phyloP scores from a whole-genome alignment of 2,113 vertebrate genomes.

The Tychaedon coryphoeus region DNA sequence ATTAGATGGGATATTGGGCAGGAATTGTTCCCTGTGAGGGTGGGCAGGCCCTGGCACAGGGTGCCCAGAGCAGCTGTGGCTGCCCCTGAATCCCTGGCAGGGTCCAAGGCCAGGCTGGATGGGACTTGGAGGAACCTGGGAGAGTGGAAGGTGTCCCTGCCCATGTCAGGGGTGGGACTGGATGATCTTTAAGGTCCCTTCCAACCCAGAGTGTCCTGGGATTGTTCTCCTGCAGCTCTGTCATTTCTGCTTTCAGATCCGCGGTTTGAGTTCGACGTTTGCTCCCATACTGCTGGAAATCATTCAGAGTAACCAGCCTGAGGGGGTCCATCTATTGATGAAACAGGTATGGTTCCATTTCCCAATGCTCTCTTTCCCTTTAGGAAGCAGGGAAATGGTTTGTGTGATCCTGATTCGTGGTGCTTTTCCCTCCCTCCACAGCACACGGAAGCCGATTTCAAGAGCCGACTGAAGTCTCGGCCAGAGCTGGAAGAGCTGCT shows the following conservation, averaged over 20 bases:
- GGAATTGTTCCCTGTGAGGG: rapidly evolving
- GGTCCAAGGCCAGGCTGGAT: rapidly evolving
- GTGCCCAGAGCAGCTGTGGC: background rate
- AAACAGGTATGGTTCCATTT: slow-evolving; percentile 74
- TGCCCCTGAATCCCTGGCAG: rapidly evolving
- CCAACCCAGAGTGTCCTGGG: background rate
- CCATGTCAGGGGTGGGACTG: background rate
- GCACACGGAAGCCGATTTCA: slow-evolving; percentile 85
- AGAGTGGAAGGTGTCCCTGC: background rate
- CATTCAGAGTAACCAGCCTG: slow-evolving; percentile 86
- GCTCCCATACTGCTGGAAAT: slow-evolving; percentile 85
- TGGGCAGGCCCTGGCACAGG: background rate
- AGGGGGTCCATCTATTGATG: slow-evolving; percentile 84
- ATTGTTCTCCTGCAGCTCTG: background rate
- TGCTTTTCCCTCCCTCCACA: slow-evolving; percentile 24
- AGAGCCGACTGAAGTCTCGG: slow-evolving; percentile 82
- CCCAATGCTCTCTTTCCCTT: background rate
- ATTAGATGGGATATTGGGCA: background rate
- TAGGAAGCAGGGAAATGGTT: background rate
- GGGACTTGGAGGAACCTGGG: background rate
- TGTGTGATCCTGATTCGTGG: background rate
- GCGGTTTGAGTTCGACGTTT: slow-evolving; percentile 71
- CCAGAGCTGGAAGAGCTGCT: slow-evolving; percentile 88
- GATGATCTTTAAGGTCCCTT: background rate
- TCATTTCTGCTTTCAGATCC: slow-evolving; percentile 75